Conservation (phyloP, 2,888 invertebrate genomes). For the Caenorhabditis sulstoni region DNA sequence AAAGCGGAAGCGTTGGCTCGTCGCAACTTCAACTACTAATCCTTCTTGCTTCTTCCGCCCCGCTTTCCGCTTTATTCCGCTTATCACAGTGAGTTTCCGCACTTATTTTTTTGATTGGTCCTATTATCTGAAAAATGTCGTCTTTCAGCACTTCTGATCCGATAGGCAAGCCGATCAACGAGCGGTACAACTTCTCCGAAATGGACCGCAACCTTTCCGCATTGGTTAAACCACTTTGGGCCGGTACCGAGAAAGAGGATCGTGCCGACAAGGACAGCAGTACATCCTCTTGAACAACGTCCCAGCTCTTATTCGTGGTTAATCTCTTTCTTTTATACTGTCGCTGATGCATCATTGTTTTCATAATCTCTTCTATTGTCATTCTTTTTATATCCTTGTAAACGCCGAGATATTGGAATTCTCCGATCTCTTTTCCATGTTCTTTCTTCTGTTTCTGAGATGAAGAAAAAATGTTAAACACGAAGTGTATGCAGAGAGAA, state of each 20-base stretch:
- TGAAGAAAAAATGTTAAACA: slow-evolving; percentile 2
- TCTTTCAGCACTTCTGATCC: slow-evolving; percentile 68
- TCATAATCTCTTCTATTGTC: slow-evolving; percentile 17
- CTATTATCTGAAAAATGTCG: slow-evolving; percentile 3
- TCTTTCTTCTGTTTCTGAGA: too few species aligned
- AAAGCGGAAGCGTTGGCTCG: slow-evolving; percentile 73
- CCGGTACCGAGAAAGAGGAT: slow-evolving; percentile 66
- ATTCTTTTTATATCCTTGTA: slow-evolving; percentile 12
- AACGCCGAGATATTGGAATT: slow-evolving; percentile 17
- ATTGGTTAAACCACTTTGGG: slow-evolving; percentile 68
- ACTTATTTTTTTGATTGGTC: too few species aligned
- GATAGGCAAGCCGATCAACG: slow-evolving; percentile 61
- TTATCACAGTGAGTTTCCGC: slow-evolving; percentile 55
- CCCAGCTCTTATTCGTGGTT: slow-evolving; percentile 36
- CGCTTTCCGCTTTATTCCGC: slow-evolving; percentile 51
- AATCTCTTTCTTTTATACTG: slow-evolving; percentile 13
- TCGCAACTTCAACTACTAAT: slow-evolving; percentile 76
- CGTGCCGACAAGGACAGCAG: slow-evolving; percentile 57
- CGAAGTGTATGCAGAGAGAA: too few species aligned
- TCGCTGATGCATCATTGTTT: slow-evolving; percentile 46
- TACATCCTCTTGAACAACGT: slow-evolving; percentile 47
- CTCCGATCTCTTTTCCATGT: slow-evolving; percentile 12
- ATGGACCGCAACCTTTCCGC: slow-evolving; percentile 69
- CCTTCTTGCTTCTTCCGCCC: slow-evolving; percentile 42
- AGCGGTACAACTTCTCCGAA: slow-evolving; percentile 66